Evolutionary conservation across 30 jellyfish, hydroid and myxozoan genomes (phyloP), one percentile per base, ranked within the genome.

Genomic region (Euphysa ruthae): DNA sequence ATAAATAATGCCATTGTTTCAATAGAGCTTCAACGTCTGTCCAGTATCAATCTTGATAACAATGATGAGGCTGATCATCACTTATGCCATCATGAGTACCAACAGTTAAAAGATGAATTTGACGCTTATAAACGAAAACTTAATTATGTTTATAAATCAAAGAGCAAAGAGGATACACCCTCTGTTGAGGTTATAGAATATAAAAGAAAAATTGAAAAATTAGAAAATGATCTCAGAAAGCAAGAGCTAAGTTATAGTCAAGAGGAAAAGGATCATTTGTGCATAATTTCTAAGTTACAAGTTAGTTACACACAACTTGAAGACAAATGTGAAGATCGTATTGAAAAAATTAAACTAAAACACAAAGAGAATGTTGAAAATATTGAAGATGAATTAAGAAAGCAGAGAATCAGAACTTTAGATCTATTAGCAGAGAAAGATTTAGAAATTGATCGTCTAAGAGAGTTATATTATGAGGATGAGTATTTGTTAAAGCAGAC

Each of bases 11-110:
- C n/a, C n/a, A n/a, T n/a, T n/a, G n/a, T n/a, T n/a, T n/a, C n/a
- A n/a, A n/a, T n/a, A n/a, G n/a, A n/a, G n/a, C n/a, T n/a, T n/a
- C n/a, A n/a, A n/a, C n/a, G n/a, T n/a, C n/a, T n/a, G n/a, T n/a
- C n/a, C 12, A 83, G 32, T 27, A 74, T 90, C 14, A 94, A 86
- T 24, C 50, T 86, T 10, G 94, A 71, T 32, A 74, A 63, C 5
- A 82, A 79, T 16, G 79, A 86, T 64, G 96, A 86, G 63, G 82
- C 92, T 13, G 57, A 79, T 0, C 96, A 77, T 69, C 83, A 78
- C 31, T 83, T 83, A 18, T 88, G 97, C 70, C 89, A 63, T 63
- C 25, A 49, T 34, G 97, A 78, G 55, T 80, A 79, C 66, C 58
- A 62, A 33, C 94, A 88, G 68, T 72, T 88, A 54, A 88, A 88